Base-by-base conservation (phyloP, 2,113 vertebrate species). In the Dipodomys stephensi region DNA sequence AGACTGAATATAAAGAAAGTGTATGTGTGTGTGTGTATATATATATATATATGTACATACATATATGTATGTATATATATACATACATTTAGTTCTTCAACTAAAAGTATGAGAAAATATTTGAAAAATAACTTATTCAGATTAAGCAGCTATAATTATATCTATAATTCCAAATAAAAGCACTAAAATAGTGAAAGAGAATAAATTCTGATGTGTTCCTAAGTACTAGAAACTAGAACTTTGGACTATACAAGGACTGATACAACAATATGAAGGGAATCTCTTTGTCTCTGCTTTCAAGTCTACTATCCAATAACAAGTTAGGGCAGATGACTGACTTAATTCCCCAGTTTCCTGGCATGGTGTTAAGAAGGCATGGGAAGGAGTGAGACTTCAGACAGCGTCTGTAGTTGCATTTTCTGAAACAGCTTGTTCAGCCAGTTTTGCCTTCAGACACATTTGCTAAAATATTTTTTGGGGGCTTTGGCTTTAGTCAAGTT, bases 401-500 rank as follows among this genome's bases (percentile, higher is more conserved):
- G 3, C 16, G 18, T 81, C 44, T 20, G 2, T 69, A 53, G 30
- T 4, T 73, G 13, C 62, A 15, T 71, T 79, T 74, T 30, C 12
- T 57, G 10, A 2, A 65, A 44, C 18, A 72, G 4, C 78, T 84
- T 84, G 6, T 84, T 85, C 10, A 83, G 12, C 77, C 18, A 27
- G 0, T 19, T 78, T 18, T 68, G 4, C 39, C 35, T 89, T 25
- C 32, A 13, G 8, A 35, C 49, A 53, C 30, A 74, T n/a, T 57
- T 83, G 82, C 60, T 77, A 77, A 84, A n/a, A 39, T 80, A 83
- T 49, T n/a, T 92, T 32, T 87, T 83, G 22, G 7, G 73, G 28
- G 4, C 71, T 89, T 69, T 23, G 86, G 22, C 60, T 79, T 78
- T 28, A 53, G 80, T 44, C 25, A 73, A 23, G 53, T 27, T 32